phyloP scores from a whole-genome alignment of 2,113 vertebrate genomes.

The Amblyopsis rosae region DNA sequence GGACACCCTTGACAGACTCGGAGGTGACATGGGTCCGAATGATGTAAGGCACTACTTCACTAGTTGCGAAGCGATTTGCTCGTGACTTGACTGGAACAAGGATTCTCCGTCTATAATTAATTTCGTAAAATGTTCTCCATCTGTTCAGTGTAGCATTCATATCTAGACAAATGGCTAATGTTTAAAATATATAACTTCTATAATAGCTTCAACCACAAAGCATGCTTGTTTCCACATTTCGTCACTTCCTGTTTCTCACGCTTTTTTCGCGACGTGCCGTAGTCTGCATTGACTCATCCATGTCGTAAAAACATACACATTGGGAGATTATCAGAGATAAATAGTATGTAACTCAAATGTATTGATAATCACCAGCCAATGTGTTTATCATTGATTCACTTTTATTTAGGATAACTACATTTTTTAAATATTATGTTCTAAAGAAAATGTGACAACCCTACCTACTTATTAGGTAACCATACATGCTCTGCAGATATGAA shows the following conservation, averaged over 20 bases:
- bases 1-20: background rate
- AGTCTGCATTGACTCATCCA: background rate
- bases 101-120: background rate
- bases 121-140: slow-evolving; percentile 1
- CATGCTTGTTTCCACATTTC: slow-evolving; percentile 5
- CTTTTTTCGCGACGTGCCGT: fast-evolving
- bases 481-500: slow-evolving; percentile 77
- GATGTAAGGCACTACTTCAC: background rate
- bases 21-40: slow-evolving; percentile 30
- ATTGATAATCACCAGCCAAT: background rate
- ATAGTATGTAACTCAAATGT: too few relatives aligned
- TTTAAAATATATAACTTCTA: background rate
- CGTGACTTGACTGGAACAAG: slow-evolving; percentile 4
- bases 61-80: background rate
- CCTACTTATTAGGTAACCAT: background rate
- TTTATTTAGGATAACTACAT: background rate
- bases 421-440: background rate
- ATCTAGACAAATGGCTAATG: background rate
- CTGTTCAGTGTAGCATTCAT: slow-evolving; percentile 34
- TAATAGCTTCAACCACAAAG: background rate
- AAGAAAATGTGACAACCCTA: background rate
- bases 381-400: too few relatives aligned
- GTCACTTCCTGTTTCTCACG: slow-evolving; percentile 29
- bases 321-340: background rate
- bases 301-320: slow-evolving; percentile 9